These are phyloP conservation scores for Apamea crenata DNA, from an alignment of 2,888 invertebrate species.

Conservation along the genomic window DNA sequence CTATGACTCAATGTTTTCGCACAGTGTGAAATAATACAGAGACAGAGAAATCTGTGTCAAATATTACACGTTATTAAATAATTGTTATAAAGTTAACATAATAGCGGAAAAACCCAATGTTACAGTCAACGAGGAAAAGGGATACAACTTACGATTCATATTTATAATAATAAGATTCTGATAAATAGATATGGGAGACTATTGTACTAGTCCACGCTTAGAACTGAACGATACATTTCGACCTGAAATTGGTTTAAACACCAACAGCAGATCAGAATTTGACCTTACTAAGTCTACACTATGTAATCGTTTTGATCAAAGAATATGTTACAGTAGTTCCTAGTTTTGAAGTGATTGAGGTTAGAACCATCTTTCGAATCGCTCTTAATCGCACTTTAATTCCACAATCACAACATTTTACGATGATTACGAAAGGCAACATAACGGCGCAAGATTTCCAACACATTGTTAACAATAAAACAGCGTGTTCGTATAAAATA, in stretches of 20 bases:
- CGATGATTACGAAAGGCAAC: slow-evolving; percentile 47
- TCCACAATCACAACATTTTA: slow-evolving; percentile 57
- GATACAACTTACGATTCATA: background rate
- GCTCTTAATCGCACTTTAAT: slow-evolving; percentile 64
- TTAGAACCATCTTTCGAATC: background rate
- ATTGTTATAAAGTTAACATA: slow-evolving; percentile 15
- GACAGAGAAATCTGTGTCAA: slow-evolving; percentile 63
- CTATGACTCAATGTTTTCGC: slow-evolving; percentile 77
- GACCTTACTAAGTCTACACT: background rate
- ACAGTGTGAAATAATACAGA: slow-evolving; percentile 61
- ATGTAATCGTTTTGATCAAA: background rate
- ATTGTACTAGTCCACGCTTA: background rate
- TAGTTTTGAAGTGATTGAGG: slow-evolving; percentile 41
- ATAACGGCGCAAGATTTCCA: slow-evolving; percentile 47
- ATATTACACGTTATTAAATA: slow-evolving; percentile 37
- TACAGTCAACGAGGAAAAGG: slow-evolving; percentile 7
- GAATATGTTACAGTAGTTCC: background rate
- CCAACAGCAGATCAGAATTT: background rate
- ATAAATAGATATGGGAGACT: background rate
- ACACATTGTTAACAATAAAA: slow-evolving; percentile 54
- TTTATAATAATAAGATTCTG: slow-evolving; percentile 5
- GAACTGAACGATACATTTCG: background rate
- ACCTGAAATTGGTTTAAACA: background rate
- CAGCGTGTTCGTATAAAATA: slow-evolving; percentile 53
- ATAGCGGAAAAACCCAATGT: slow-evolving; percentile 6